Conservation (phyloP, 2,113 vertebrate genomes). For the Spea multiplicata region DNA sequence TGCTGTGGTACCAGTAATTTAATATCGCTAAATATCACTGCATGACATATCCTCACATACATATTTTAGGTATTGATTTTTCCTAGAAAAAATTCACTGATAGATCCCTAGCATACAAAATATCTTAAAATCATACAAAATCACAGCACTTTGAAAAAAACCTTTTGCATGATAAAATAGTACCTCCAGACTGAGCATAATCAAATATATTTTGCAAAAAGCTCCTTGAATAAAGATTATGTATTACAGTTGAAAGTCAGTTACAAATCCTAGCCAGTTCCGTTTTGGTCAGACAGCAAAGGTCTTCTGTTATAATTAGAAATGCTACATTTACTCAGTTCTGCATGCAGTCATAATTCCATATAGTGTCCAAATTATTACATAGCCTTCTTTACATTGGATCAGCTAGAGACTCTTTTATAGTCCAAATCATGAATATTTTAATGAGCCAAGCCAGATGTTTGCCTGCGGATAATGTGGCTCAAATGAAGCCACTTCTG, state of each 20-base stretch:
- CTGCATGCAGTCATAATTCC: conserved; percentile 33
- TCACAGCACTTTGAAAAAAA: too few species aligned
- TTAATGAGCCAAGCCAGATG: conserved; percentile 45
- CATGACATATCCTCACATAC: too few species aligned
- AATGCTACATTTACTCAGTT: conserved; percentile 38
- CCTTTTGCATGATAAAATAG: background rate
- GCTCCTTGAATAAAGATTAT: background rate
- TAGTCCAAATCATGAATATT: conserved; percentile 44
- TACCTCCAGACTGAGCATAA: background rate
- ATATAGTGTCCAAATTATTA: conserved; percentile 45
- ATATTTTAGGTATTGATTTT: too few species aligned
- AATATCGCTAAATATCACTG: too few species aligned
- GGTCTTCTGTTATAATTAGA: conserved; percentile 38
- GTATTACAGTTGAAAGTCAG: conserved; percentile 4
- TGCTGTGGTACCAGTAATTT: too few species aligned
- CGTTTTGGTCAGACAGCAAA: conserved; percentile 25
- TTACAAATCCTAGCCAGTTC: conserved; percentile 11
- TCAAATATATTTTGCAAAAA: background rate
- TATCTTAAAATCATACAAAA: too few species aligned
- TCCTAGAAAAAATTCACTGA: too few species aligned
- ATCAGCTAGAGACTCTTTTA: conserved; percentile 41
- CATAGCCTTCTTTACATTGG: conserved; percentile 29
- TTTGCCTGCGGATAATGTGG: conserved; percentile 35
- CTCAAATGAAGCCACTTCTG: conserved; percentile 31
- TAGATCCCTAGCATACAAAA: too few species aligned